phyloP scores from a whole-genome alignment of 2,113 vertebrate genomes.

The Emydocephalus ijimae region DNA sequence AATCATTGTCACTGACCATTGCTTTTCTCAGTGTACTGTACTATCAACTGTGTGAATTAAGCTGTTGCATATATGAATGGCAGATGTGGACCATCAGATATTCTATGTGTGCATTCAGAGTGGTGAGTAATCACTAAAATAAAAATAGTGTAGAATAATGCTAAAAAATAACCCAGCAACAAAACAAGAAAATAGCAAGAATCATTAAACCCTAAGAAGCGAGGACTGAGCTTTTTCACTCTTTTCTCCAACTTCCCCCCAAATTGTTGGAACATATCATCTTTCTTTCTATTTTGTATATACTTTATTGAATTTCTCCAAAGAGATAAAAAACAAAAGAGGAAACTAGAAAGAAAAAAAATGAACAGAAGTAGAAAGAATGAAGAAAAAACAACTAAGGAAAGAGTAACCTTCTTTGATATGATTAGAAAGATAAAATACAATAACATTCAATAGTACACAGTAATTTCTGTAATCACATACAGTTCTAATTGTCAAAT shows the following conservation, averaged over 20 bases:
- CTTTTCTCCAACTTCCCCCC: not conserved
- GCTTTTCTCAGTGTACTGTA: not conserved
- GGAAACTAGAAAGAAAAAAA: not conserved
- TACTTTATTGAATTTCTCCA: not conserved
- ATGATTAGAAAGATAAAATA: not conserved
- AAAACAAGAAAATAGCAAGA: not conserved
- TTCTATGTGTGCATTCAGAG: not conserved
- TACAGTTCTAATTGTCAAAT: not conserved
- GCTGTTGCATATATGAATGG: not conserved
- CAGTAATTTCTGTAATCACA: not conserved
- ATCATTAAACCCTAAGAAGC: not conserved
- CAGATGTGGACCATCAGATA: not conserved
- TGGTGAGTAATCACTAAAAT: not conserved
- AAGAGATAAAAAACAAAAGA: not conserved
- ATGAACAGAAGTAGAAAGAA: not conserved
- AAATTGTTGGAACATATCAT: not conserved
- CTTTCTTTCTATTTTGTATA: not conserved
- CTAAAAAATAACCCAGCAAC: not conserved
- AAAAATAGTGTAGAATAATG: not conserved
- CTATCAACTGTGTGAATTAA: not conserved
- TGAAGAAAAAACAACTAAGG: not conserved
- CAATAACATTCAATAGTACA: not conserved
- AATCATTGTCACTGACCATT: not conserved
- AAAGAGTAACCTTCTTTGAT: not conserved
- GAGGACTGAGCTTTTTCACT: not conserved